Evolutionary conservation across 2,888 invertebrate genomes (phyloP).

Genomic region (Aphidoletes aphidimyza): DNA sequence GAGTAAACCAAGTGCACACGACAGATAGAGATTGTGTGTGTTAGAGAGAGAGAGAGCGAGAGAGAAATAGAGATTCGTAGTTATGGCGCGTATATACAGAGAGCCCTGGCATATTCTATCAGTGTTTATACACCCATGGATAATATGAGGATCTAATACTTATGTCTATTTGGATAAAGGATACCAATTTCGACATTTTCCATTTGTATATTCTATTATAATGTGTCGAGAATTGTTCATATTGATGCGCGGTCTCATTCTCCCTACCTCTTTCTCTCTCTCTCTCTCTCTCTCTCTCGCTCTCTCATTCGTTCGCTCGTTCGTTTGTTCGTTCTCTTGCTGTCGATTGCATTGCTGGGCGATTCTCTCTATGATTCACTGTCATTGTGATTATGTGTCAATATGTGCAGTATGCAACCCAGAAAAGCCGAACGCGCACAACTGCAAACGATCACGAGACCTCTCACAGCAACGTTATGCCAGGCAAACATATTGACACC

Average conservation of each 20-base stretch:
- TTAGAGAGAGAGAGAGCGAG: too few species aligned
- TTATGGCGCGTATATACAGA: too few species aligned
- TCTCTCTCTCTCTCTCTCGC: too few species aligned
- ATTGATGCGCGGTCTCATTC: background rate
- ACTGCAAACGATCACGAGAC: too few species aligned
- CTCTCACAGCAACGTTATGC: background rate
- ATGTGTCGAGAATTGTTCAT: background rate
- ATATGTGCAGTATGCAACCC: background rate
- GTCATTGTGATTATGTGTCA: conserved; percentile 3
- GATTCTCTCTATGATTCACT: too few species aligned
- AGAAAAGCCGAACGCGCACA: background rate
- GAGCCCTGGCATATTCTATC: background rate
- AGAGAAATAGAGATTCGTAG: too few species aligned
- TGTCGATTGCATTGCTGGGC: too few species aligned
- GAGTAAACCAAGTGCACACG: too few species aligned
- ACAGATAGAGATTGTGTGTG: too few species aligned
- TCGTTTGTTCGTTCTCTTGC: too few species aligned
- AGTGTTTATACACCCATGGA: background rate
- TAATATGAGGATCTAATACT: conserved; percentile 25
- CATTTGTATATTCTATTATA: conserved; percentile 42
- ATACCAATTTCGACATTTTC: conserved; percentile 3
- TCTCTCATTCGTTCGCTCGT: too few species aligned
- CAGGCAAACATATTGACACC: background rate
- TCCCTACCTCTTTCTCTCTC: too few species aligned
- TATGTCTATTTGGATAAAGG: conserved; percentile 12